Conservation (phyloP, 2,797 vertebrate species). For the Decapterus maruadsi region DNA sequence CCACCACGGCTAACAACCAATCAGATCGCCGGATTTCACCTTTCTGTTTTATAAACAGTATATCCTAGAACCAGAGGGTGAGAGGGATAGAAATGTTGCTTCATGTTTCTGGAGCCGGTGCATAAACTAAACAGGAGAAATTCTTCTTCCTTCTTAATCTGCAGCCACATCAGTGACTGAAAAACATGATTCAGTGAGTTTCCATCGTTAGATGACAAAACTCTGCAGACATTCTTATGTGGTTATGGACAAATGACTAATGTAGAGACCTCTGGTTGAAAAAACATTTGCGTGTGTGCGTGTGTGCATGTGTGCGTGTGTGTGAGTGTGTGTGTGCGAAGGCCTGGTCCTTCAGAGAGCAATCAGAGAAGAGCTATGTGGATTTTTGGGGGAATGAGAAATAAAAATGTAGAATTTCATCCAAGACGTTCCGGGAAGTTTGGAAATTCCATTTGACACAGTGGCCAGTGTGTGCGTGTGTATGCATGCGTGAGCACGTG, state of each 20-base stretch:
- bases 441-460: constrained; percentile 82
- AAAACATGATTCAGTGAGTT: constrained; percentile 52
- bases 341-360: constrained; percentile 35
- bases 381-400: constrained; percentile 70
- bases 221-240: constrained; percentile 43
- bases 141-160: constrained; percentile 21
- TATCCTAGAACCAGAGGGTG: neutral
- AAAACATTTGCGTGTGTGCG: constrained; percentile 10
- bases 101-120: neutral
- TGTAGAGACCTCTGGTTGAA: constrained; percentile 28
- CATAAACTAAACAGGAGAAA: neutral
- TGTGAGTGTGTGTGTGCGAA: constrained; percentile 9
- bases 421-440: constrained; percentile 84
- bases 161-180: constrained; percentile 43
- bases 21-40: too few relatives aligned
- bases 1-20: too few relatives aligned
- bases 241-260: constrained; percentile 59
- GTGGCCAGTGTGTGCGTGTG: constrained; percentile 54
- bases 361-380: constrained; percentile 65
- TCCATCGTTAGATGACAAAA: constrained; percentile 50
- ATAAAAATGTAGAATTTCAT: constrained; percentile 72
- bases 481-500: constrained; percentile 30
- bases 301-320: neutral
- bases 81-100: constrained; percentile 1
- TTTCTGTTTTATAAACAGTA: too few relatives aligned